Percentiles rank a stretch among this genome's conserved stretches.
phyloP scores from a whole-genome alignment of 1,140 invertebrate genomes.

The Helicoverpa armigera region DNA sequence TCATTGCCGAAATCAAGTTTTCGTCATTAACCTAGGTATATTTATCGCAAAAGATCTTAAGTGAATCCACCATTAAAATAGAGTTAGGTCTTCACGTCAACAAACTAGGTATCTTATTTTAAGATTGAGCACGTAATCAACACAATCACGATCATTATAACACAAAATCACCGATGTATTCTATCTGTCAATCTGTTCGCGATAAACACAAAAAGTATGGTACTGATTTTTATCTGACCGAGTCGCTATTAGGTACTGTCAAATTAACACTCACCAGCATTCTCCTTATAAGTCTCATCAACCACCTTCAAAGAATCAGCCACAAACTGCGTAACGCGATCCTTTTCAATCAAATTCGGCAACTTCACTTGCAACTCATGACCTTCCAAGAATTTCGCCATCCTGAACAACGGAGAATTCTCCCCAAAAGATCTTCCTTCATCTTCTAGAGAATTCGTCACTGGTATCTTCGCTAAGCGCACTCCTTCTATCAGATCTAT shows the following conservation, averaged over 20 bases:
- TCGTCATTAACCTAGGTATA: too few species aligned
- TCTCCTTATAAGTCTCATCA: conserved; percentile 80
- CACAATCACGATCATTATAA: too few species aligned
- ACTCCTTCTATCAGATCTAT: conserved; percentile 89
- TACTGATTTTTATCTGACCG: neutral
- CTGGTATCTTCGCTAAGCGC: conserved; percentile 86
- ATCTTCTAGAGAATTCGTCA: conserved; percentile 79
- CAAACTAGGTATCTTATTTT: too few species aligned
- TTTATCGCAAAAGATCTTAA: too few species aligned
- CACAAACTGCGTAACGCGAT: conserved; percentile 78
- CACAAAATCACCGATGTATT: too few species aligned
- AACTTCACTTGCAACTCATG: conserved; percentile 91
- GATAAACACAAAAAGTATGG: too few species aligned
- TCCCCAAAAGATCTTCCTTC: conserved; percentile 85
- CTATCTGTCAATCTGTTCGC: too few species aligned
- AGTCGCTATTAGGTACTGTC: neutral
- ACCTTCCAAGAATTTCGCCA: conserved; percentile 89
- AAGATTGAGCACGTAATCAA: too few species aligned
- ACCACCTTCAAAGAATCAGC: conserved; percentile 79
- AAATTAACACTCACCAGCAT: conserved; percentile 68
- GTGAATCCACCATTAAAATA: too few species aligned
- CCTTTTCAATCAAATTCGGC: conserved; percentile 88
- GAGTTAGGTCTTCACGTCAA: too few species aligned
- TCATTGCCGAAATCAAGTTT: too few species aligned
- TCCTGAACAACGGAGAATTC: conserved; percentile 84